Conservation (phyloP, 2,797 vertebrate genomes). For the Sebastiscus tertius region DNA sequence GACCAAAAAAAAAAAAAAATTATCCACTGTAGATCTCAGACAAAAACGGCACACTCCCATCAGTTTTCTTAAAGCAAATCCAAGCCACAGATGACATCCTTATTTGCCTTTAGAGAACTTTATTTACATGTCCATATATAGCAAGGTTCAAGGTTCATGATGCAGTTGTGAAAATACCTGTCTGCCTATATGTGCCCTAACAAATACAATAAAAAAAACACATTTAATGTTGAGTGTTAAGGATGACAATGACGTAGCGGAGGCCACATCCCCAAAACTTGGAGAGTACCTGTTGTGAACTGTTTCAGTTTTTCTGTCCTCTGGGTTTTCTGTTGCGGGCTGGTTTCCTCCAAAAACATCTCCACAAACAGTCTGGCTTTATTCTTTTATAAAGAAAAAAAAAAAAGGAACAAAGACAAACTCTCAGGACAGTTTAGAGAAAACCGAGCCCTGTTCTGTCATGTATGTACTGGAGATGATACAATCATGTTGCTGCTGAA, state of each 20-base stretch:
- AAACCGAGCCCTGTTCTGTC: slow-evolving; percentile 47
- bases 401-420: slow-evolving; percentile 32
- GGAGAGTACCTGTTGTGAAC: slow-evolving; percentile 26
- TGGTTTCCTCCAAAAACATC: slow-evolving; percentile 37
- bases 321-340: slow-evolving; percentile 29
- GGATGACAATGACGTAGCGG: slow-evolving; percentile 34
- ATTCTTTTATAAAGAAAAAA: slow-evolving; percentile 29
- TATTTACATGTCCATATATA: slow-evolving; percentile 87
- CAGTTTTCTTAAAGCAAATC: slow-evolving; percentile 10
- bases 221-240: slow-evolving; percentile 55
- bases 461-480: slow-evolving; percentile 54
- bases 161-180: slow-evolving; percentile 72
- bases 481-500: slow-evolving; percentile 78
- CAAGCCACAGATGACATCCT: slow-evolving; percentile 36
- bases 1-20: neutral
- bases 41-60: neutral
- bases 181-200: slow-evolving; percentile 77
- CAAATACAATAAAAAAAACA: slow-evolving; percentile 73
- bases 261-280: slow-evolving; percentile 52
- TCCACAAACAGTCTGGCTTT: slow-evolving; percentile 39
- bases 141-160: slow-evolving; percentile 75
- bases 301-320: slow-evolving; percentile 49
- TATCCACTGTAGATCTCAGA: neutral
- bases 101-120: slow-evolving; percentile 82
- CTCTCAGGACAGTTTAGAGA: slow-evolving; percentile 40